These are phyloP conservation scores for Hyles lineata DNA, from an alignment of 2,888 invertebrate genomes.

Conservation along the genomic window DNA sequence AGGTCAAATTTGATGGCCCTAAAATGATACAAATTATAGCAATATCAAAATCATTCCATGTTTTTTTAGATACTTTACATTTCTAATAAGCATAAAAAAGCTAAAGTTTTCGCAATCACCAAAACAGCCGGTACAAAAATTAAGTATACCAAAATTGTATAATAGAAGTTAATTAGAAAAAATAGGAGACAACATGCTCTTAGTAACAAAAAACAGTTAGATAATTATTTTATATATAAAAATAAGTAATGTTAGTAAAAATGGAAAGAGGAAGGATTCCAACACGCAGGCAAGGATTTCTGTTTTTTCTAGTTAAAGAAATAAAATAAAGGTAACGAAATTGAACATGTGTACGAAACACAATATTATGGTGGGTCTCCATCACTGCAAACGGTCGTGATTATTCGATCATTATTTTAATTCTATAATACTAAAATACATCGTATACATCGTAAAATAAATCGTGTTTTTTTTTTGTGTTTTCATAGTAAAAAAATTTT, in stretches of 20 bases:
- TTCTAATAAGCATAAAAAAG: background rate
- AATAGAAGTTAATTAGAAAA: background rate
- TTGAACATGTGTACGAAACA: too few species aligned
- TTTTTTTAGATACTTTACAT: background rate
- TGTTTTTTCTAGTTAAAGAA: background rate
- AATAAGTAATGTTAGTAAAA: conserved; percentile 4
- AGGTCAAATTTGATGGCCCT: conserved; percentile 72
- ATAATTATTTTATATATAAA: background rate
- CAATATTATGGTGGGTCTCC: too few species aligned
- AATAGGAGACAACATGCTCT: background rate
- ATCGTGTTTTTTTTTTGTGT: too few species aligned
- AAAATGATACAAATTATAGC: conserved; percentile 37
- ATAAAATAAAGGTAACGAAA: too few species aligned
- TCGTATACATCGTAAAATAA: too few species aligned
- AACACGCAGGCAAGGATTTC: background rate
- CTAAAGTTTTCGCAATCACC: background rate
- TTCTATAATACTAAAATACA: too few species aligned
- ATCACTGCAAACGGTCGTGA: too few species aligned
- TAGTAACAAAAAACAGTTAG: conserved; percentile 12
- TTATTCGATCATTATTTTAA: too few species aligned
- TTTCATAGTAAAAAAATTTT: too few species aligned
- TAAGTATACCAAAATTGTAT: background rate
- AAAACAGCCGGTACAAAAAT: background rate
- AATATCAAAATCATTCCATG: background rate
- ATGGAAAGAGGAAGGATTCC: background rate